Evolutionary conservation across 2,888 invertebrate genomes (phyloP).

Genomic region (Brenthis daphne): DNA sequence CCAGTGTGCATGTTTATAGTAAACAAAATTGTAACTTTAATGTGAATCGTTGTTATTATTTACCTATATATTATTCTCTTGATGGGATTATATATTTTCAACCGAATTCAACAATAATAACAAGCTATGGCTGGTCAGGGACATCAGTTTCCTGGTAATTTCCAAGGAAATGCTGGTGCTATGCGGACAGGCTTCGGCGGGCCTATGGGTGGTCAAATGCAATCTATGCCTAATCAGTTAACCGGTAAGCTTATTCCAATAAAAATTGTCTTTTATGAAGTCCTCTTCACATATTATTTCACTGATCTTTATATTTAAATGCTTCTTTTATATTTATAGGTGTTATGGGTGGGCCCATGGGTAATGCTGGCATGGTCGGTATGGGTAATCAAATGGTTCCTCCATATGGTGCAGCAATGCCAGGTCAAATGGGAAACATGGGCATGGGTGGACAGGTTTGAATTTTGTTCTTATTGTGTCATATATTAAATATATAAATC

Average conservation of each 20-base stretch:
- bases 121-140: slow-evolving; percentile 86
- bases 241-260: slow-evolving; percentile 58
- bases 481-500: neutral
- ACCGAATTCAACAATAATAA: neutral
- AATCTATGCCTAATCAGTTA: slow-evolving; percentile 82
- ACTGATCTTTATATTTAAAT: neutral
- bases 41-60: neutral
- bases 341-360: slow-evolving; percentile 82
- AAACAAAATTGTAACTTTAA: neutral
- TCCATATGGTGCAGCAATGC: slow-evolving; percentile 76
- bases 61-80: neutral
- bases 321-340: slow-evolving; percentile 52
- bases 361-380: slow-evolving; percentile 75
- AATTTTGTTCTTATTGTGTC: neutral
- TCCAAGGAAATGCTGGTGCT: slow-evolving; percentile 83
- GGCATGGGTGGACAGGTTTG: slow-evolving; percentile 75
- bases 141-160: slow-evolving; percentile 87
- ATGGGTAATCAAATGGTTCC: slow-evolving; percentile 83
- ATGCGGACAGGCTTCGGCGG: slow-evolving; percentile 86
- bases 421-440: slow-evolving; percentile 79
- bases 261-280: neutral
- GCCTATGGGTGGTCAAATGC: slow-evolving; percentile 82
- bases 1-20: too few species aligned
- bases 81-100: neutral
- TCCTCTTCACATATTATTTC: neutral